These are phyloP conservation scores for Sarotherodon lohbergeri DNA, from an alignment of 2,113 vertebrate genomes.

Conservation along the genomic window DNA sequence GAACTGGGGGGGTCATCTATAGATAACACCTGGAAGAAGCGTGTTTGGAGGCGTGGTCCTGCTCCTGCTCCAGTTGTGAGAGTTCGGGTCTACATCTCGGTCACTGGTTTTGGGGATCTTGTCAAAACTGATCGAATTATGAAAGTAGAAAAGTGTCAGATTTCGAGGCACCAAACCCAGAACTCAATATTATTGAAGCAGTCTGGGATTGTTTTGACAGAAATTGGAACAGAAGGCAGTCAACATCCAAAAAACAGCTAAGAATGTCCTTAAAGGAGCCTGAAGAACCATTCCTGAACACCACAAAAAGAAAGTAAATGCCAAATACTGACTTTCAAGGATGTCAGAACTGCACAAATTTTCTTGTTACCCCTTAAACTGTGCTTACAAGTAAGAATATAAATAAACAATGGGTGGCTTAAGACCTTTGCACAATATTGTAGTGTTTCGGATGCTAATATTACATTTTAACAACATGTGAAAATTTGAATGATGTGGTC, in stretches of 20 bases:
- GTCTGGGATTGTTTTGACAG: background rate
- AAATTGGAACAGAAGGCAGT: background rate
- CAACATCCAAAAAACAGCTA: background rate
- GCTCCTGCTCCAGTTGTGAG: background rate
- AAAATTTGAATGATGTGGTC: background rate
- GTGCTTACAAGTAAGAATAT: background rate
- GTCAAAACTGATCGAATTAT: background rate
- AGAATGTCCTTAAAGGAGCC: background rate
- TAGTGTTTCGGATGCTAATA: background rate
- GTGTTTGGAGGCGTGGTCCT: background rate
- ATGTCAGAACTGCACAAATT: background rate
- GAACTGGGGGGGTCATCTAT: background rate
- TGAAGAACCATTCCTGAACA: background rate
- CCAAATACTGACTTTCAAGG: background rate
- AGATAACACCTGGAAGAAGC: accelerated
- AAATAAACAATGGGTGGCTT: background rate
- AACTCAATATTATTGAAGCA: accelerated
- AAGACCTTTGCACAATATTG: background rate
- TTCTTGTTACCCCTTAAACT: background rate
- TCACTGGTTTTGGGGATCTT: background rate
- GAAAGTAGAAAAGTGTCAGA: background rate
- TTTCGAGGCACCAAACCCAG: accelerated
- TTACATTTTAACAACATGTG: background rate
- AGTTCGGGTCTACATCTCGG: accelerated
- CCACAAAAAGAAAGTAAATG: accelerated